Evolutionary conservation across 2,113 vertebrate genomes (phyloP).

Genomic region (Plotosus lineatus): DNA sequence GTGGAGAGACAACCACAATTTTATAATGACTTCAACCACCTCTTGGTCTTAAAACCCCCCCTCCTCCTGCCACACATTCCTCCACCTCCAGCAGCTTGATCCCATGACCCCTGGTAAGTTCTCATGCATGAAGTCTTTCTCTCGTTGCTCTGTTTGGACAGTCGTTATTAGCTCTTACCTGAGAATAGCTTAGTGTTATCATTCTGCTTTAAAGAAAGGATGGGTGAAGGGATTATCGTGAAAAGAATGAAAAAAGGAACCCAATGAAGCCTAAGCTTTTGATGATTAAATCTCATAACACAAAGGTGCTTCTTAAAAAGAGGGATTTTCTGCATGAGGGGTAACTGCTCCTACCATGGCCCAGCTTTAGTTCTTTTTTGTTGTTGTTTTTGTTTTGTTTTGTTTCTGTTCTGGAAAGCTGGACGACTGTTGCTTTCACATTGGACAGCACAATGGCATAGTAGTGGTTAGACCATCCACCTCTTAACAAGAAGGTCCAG

Average conservation of each 20-base stretch:
- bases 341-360: constrained; percentile 45
- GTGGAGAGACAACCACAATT: neutral
- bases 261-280: constrained; percentile 64
- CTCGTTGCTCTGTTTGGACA: constrained; percentile 68
- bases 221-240: constrained; percentile 52
- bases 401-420: constrained; percentile 57
- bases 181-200: constrained; percentile 52
- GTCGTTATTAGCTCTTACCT: constrained; percentile 66
- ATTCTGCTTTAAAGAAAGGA: constrained; percentile 42
- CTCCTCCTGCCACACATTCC: constrained; percentile 53
- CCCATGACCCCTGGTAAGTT: constrained; percentile 51
- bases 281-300: constrained; percentile 72
- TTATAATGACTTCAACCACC: neutral
- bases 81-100: constrained; percentile 44
- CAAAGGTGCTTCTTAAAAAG: constrained; percentile 59
- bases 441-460: too few species aligned
- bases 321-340: constrained; percentile 49
- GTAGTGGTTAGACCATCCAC: too few species aligned
- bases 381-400: constrained; percentile 54
- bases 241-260: constrained; percentile 50
- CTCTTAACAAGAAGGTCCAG: too few species aligned
- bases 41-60: neutral
- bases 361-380: constrained; percentile 3
- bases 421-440: too few species aligned
- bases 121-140: constrained; percentile 64